Conservation (phyloP, 1,140 invertebrate species). For the Antheraea pernyi region DNA sequence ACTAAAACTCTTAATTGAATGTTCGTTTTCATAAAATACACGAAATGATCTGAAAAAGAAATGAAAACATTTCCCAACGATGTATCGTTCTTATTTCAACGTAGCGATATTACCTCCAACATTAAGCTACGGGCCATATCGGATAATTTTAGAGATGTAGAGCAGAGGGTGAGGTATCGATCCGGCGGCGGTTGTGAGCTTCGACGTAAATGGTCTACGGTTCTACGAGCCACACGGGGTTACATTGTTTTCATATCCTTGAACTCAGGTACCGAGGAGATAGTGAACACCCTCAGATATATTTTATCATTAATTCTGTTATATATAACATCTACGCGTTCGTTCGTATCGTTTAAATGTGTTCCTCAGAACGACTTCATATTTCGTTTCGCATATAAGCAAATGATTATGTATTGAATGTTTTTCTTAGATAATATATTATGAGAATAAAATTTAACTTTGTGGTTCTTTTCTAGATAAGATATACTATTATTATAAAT, state of each 20-base stretch:
- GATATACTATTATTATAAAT: no score
- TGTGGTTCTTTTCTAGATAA: no score
- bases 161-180: constrained; percentile 19
- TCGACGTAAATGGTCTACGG: constrained; percentile 13
- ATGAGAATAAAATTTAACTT: no score
- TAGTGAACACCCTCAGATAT: background rate
- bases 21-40: background rate
- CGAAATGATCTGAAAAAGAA: background rate
- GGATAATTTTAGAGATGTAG: constrained; percentile 33
- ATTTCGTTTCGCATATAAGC: no score
- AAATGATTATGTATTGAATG: no score
- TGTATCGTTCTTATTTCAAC: constrained; percentile 10
- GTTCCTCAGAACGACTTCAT: background rate
- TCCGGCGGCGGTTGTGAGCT: constrained; percentile 17
- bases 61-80: background rate
- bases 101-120: background rate
- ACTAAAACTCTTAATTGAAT: background rate
- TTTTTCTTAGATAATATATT: no score
- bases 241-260: constrained; percentile 20
- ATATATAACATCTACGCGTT: background rate
- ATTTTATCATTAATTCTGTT: background rate
- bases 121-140: constrained; percentile 16
- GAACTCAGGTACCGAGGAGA: constrained; percentile 12
- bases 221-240: constrained; percentile 12
- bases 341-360: background rate